Percentiles rank a stretch among this genome's conserved stretches.
Conservation (phyloP, 2,797 vertebrate genomes). For the Tragelaphus eurycerus region DNA sequence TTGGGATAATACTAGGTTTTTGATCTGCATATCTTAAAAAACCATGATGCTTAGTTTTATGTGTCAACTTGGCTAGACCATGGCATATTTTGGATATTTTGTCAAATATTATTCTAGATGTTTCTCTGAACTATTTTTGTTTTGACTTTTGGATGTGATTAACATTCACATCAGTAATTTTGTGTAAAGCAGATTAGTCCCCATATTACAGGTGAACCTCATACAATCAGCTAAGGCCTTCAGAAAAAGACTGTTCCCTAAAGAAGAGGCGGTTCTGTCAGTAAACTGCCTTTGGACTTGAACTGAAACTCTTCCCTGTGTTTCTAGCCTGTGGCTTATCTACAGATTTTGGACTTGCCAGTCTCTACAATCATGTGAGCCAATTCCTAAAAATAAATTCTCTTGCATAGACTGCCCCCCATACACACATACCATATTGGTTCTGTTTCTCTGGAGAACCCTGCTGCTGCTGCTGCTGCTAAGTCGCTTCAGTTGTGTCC, state of each 20-base stretch:
- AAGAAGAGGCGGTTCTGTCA: background rate
- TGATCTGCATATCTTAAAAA: background rate
- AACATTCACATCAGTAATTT: background rate
- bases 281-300: background rate
- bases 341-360: background rate
- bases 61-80: background rate
- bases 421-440: background rate
- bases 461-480: background rate
- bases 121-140: background rate
- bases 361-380: background rate
- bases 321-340: background rate
- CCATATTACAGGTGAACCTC: background rate
- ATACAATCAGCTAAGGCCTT: background rate
- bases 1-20: background rate
- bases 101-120: background rate
- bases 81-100: background rate
- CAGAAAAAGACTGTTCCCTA: background rate
- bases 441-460: background rate
- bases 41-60: background rate
- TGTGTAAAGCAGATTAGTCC: background rate
- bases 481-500: too few relatives aligned
- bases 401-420: background rate
- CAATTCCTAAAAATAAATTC: background rate
- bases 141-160: background rate
- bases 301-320: background rate